Base-by-base conservation (phyloP, 2,797 vertebrate species). In the Acomys russatus region DNA sequence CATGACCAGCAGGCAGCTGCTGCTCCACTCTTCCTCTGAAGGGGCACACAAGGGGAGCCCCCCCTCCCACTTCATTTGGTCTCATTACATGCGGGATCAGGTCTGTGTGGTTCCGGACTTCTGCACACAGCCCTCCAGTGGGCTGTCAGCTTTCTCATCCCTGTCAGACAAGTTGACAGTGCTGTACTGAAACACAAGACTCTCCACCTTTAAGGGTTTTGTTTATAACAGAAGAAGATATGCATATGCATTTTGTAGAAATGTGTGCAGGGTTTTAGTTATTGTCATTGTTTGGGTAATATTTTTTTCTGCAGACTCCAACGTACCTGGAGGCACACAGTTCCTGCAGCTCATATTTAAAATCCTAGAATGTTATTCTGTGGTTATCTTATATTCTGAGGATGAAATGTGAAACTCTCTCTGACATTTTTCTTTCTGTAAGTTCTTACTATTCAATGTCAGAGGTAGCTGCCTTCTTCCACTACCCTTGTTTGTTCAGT, bases 51-150 rank as follows among this genome's bases (percentile, higher is more conserved):
- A 91, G 94, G 73, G 9, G 92, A 51, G 54, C 95, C 96, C 96
- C 96, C 63, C 98, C 97, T 97, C 90, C 88, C 97, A 98, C 97
- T 94, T 96, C 95, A 95, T 88, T 92, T 96, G 96, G 95, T 95
- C 98, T 99, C 98, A 98, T 99, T 98, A 98, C 97, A 98, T 98
- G 98, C 98, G 49, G 98, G 97, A 97, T 97, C 98, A 98, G 98
- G 97, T 96, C 98, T 98, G 95, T 86, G 96, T 97, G 12, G 98
- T 98, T 98, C 98, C 98, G 98, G 97, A 76, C 98, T 98, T 96
- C 93, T 98, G 98, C 98, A 77, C 96, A 73, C 97, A 9, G 97
- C 94, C 96, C 98, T 98, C 98, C 93, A 92, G 98, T 98, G 98
- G 96, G 92, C 97, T 98, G 98, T 97, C 98, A 98, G 97, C 94